Conservation (phyloP, 2,797 vertebrate genomes). For the Gallinago solitaria region DNA sequence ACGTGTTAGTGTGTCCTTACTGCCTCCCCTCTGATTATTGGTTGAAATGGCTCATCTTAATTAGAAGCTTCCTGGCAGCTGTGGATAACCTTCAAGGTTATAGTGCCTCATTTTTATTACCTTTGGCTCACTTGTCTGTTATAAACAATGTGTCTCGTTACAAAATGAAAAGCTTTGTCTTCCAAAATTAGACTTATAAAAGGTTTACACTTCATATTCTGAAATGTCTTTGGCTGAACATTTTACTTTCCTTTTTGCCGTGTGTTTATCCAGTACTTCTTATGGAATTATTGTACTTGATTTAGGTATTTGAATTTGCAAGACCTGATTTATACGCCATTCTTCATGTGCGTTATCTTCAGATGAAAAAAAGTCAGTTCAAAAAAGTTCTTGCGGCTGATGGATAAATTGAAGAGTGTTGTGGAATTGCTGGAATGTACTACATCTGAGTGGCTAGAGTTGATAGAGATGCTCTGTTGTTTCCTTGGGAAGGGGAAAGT, state of each 20-base stretch:
- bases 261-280: slow-evolving; percentile 9
- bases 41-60: slow-evolving; percentile 43
- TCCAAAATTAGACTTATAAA: slow-evolving; percentile 30
- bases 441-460: neutral
- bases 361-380: neutral
- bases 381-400: neutral
- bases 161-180: slow-evolving; percentile 52
- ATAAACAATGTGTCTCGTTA: slow-evolving; percentile 42
- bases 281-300: neutral
- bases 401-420: neutral
- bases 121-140: slow-evolving; percentile 14
- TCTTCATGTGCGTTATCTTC: neutral
- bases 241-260: neutral
- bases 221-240: slow-evolving; percentile 40
- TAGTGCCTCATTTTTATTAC: slow-evolving; percentile 44
- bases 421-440: neutral
- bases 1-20: neutral
- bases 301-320: neutral
- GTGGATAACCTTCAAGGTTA: slow-evolving; percentile 41
- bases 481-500: neutral
- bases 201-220: slow-evolving; percentile 13
- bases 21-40: neutral
- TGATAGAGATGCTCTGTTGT: neutral
- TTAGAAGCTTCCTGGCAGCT: slow-evolving; percentile 62
- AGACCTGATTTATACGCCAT: neutral